These are phyloP conservation scores for Lethenteron camtschaticum DNA, from an alignment of 2,113 vertebrate species.

Conservation along the genomic window DNA sequence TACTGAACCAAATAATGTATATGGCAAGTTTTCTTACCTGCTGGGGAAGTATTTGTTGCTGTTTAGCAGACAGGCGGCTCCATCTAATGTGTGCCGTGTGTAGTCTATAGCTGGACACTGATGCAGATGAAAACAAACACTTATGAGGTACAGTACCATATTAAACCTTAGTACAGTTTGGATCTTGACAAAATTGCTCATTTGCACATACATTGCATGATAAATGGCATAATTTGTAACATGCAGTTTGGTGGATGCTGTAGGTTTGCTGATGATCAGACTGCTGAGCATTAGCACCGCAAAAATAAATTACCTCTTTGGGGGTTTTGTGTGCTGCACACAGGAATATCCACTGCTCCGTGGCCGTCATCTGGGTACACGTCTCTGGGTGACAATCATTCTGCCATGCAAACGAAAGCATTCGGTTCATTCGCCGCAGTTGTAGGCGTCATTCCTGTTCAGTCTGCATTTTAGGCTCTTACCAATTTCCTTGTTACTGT, in stretches of 20 bases:
- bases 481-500: too few relatives aligned
- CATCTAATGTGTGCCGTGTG: conserved; percentile 90
- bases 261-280: too few relatives aligned
- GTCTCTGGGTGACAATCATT: conserved; percentile 93
- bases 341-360: conserved; percentile 97
- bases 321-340: conserved; percentile 98
- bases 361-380: conserved; percentile 97
- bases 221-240: too few relatives aligned
- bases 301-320: conserved; percentile 48
- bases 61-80: conserved; percentile 95
- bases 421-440: too few relatives aligned
- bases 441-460: too few relatives aligned
- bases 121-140: conserved; percentile 11
- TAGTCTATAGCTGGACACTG: conserved; percentile 98
- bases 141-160: neutral
- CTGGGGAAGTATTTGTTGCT: conserved; percentile 99
- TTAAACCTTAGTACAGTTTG: too few relatives aligned
- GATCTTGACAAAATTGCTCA: too few relatives aligned
- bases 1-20: too few relatives aligned
- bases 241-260: too few relatives aligned
- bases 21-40: conserved; percentile 33
- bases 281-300: neutral
- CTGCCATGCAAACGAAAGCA: conserved; percentile 25
- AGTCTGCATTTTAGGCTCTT: too few relatives aligned
- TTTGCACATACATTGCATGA: too few relatives aligned